phyloP scores from a whole-genome alignment of 1,140 invertebrate species.

The Aphidius gifuensis region DNA sequence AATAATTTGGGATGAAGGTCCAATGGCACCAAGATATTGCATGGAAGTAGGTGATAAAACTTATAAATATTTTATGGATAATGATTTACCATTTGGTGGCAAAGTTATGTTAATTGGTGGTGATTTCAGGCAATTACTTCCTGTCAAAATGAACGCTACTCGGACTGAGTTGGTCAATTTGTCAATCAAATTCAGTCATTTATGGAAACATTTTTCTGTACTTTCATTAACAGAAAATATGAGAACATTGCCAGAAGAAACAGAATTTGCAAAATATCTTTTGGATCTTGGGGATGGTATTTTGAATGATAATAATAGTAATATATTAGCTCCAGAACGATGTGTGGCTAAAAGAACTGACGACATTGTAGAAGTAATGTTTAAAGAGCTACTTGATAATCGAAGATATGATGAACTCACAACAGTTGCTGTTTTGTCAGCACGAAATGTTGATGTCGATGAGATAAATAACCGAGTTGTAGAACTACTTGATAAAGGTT shows the following conservation, averaged over 20 bases:
- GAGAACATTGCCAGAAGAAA: constrained; percentile 20
- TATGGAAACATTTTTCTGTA: constrained; percentile 21
- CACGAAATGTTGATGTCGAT: constrained; percentile 27
- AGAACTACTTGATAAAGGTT: constrained; percentile 16
- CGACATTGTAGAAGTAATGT: constrained; percentile 10
- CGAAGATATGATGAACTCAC: constrained; percentile 9
- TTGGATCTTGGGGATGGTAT: constrained; percentile 25
- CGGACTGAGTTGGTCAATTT: constrained; percentile 27
- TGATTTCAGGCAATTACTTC: constrained; percentile 2
- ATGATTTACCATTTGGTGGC: constrained; percentile 5
- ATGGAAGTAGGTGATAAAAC: constrained; percentile 1
- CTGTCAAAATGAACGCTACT: constrained; percentile 16
- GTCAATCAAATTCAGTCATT: constrained; percentile 24
- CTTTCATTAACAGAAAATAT: constrained; percentile 24
- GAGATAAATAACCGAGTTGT: constrained; percentile 31
- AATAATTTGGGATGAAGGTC: constrained; percentile 39
- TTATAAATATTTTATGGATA: constrained; percentile 8
- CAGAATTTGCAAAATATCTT: constrained; percentile 22
- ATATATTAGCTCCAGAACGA: constrained; percentile 10
- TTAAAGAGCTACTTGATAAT: neutral
- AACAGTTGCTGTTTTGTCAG: constrained; percentile 23
- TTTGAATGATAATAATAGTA: constrained; percentile 15
- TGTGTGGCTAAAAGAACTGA: neutral
- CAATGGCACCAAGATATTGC: constrained; percentile 1
- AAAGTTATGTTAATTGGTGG: constrained; percentile 8